phyloP scores from a whole-genome alignment of 1,140 invertebrate species.

The Adelges cooleyi region DNA sequence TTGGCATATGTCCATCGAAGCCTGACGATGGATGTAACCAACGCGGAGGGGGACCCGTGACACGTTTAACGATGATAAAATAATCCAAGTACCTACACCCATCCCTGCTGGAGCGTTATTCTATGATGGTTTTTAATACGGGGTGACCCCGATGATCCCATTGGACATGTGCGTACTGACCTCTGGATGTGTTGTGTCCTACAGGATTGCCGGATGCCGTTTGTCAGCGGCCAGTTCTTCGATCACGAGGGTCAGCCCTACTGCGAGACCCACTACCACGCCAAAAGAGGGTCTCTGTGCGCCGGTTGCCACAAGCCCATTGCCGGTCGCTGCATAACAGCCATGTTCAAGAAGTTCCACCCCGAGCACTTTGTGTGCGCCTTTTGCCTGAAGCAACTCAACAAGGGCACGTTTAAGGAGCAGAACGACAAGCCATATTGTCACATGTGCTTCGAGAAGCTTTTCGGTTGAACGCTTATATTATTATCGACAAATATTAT shows the following conservation, averaged over 20 bases:
- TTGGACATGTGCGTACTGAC: no score
- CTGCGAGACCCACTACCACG: slow-evolving; percentile 96
- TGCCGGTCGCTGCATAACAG: slow-evolving; percentile 92
- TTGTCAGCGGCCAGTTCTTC: slow-evolving; percentile 87
- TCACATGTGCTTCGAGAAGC: slow-evolving; percentile 92
- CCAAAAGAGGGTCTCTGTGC: slow-evolving; percentile 89
- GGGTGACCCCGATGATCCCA: no score
- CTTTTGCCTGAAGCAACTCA: slow-evolving; percentile 92
- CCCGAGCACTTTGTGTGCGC: slow-evolving; percentile 98
- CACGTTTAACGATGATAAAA: no score
- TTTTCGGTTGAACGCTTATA: slow-evolving; percentile 68
- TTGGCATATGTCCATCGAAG: no score
- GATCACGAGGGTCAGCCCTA: slow-evolving; percentile 93
- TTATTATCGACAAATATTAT: no score
- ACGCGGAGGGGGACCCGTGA: no score
- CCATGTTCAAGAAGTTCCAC: slow-evolving; percentile 98
- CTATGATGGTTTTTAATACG: no score
- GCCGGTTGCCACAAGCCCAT: slow-evolving; percentile 96
- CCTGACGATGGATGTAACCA: no score
- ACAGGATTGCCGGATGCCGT: slow-evolving; percentile 84
- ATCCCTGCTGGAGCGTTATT: no score
- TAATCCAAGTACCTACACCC: no score
- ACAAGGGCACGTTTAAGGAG: slow-evolving; percentile 97
- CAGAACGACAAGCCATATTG: slow-evolving; percentile 98
- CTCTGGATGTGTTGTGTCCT: no score